A percentile compares a stretch with the other conserved stretches of the same genome.
phyloP scores from a whole-genome alignment of 64 coral and sea anemone species.

The Stichodactyla helianthus region DNA sequence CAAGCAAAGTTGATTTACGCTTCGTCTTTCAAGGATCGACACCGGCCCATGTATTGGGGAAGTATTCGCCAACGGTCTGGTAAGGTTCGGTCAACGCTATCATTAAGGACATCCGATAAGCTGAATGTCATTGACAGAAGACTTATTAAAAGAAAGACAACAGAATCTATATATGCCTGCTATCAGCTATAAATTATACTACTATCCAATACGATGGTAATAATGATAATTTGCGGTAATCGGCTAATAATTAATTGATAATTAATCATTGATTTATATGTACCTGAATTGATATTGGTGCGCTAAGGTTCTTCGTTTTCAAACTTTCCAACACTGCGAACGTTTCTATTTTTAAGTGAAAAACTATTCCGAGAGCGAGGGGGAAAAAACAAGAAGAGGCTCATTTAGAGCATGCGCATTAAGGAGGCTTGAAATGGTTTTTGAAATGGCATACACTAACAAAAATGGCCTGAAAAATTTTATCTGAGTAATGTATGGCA shows the following conservation, averaged over 20 bases:
- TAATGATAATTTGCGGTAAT: neutral
- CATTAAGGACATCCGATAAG: conserved; percentile 18
- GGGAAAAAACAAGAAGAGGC: neutral
- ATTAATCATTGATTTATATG: too few relatives aligned
- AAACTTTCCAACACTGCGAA: too few relatives aligned
- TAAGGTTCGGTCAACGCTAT: neutral
- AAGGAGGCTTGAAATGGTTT: too few relatives aligned
- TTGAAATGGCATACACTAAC: too few relatives aligned
- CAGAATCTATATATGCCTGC: neutral
- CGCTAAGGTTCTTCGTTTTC: too few relatives aligned
- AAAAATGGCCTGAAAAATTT: too few relatives aligned
- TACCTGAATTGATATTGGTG: too few relatives aligned
- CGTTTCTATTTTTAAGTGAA: too few relatives aligned
- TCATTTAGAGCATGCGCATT: neutral
- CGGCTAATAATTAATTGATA: too few relatives aligned
- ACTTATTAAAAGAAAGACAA: conserved; percentile 1
- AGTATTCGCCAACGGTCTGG: neutral
- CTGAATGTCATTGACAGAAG: conserved; percentile 4
- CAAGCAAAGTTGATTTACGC: neutral
- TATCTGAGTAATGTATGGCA: too few relatives aligned
- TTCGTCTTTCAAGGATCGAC: neutral
- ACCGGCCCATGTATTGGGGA: neutral
- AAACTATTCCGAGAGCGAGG: neutral
- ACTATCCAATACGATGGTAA: neutral
- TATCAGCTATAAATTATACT: neutral